Conservation (phyloP, 2,797 vertebrate genomes). For the Delichon dasypus region DNA sequence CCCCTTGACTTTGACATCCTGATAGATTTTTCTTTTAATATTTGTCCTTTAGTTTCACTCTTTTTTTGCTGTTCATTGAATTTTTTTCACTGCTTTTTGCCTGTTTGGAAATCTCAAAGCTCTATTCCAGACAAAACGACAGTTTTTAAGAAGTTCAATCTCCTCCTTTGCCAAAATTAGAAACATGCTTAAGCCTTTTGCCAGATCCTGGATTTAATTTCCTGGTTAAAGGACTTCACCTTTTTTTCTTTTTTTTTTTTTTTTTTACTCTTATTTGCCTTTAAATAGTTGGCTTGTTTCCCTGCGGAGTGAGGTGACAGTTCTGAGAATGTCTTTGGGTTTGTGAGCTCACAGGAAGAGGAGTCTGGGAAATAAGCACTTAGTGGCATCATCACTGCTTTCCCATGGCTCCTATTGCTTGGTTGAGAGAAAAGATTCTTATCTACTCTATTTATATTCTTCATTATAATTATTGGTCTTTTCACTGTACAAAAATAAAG, state of each 20-base stretch:
- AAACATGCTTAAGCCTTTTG: slow-evolving; percentile 1
- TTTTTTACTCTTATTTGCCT: neutral
- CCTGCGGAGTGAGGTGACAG: neutral
- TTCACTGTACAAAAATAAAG: neutral
- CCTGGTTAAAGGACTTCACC: neutral
- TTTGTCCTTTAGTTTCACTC: neutral
- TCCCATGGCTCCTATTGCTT: slow-evolving; percentile 1
- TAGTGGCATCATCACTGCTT: neutral
- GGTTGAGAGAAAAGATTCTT: neutral
- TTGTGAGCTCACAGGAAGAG: neutral
- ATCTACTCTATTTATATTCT: slow-evolving; percentile 3
- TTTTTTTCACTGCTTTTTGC: neutral
- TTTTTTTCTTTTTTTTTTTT: neutral
- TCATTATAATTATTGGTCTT: neutral
- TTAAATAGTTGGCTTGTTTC: neutral
- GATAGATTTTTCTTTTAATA: neutral
- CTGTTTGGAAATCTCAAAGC: neutral
- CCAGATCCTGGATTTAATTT: slow-evolving; percentile 46
- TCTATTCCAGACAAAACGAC: neutral
- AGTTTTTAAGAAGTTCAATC: neutral
- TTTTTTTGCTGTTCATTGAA: neutral
- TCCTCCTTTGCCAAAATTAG: slow-evolving; percentile 9
- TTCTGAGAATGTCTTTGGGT: neutral
- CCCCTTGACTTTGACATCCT: neutral
- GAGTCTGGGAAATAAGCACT: neutral